phyloP scores from a whole-genome alignment of 2,797 vertebrate species.

The Limnodromus scolopaceus region DNA sequence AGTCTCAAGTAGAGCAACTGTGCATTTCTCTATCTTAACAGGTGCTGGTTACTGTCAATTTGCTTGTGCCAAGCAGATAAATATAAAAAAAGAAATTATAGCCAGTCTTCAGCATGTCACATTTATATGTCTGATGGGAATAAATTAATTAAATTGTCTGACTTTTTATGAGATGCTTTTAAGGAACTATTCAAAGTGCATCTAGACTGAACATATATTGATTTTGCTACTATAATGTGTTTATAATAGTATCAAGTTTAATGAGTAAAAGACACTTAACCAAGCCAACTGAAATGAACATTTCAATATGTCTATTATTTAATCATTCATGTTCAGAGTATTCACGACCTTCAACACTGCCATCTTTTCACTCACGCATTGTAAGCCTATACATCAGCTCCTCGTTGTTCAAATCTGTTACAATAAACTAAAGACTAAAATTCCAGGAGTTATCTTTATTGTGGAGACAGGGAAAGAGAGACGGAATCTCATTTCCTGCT shows the following conservation, averaged over 20 bases:
- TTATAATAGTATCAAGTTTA: not conserved
- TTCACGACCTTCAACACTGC: not conserved
- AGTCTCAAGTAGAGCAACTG: not conserved
- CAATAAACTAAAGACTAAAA: not conserved
- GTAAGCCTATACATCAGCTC: not conserved
- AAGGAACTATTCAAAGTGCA: slow-evolving; percentile 28
- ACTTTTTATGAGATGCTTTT: slow-evolving; percentile 23
- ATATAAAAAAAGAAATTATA: slow-evolving; percentile 38
- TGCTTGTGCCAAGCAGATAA: not conserved
- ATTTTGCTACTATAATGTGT: not conserved
- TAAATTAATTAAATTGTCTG: slow-evolving; percentile 30
- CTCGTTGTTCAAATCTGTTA: not conserved
- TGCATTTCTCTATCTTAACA: not conserved
- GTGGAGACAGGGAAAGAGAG: not conserved
- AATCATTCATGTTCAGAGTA: not conserved
- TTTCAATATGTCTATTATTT: not conserved
- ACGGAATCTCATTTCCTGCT: not conserved
- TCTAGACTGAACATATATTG: slow-evolving; percentile 11
- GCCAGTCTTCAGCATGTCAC: not conserved
- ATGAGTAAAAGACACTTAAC: not conserved
- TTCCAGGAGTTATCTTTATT: not conserved
- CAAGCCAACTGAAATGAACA: not conserved
- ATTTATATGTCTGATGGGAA: slow-evolving; percentile 2
- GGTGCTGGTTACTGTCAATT: not conserved
- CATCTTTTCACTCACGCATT: not conserved